Base-by-base conservation (phyloP, 2,113 vertebrate species). In the Gopherus evgoodei region DNA sequence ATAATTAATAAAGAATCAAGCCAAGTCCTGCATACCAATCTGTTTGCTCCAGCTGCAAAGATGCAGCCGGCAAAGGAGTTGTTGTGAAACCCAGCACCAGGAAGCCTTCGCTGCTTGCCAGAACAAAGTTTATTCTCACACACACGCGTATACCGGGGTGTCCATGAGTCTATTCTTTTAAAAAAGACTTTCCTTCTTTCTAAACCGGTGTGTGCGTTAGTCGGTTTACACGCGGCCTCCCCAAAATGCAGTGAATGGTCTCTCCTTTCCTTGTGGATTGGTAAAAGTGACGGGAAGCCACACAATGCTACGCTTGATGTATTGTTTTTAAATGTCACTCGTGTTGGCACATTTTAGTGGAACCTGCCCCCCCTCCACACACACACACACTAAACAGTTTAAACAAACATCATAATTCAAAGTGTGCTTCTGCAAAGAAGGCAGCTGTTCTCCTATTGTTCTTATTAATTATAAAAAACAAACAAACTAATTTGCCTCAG, bases 391-490 rank as follows among this genome's bases (percentile, higher is more conserved):
- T 19, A 78, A 80, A 78, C n/a, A 86, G 87, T 83, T 5, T 42
- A 22, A 86, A 52, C 62, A 13, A 65, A 75, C 52, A 42, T 56
- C 2, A 87, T 3, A 17, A 3, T 54, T 79, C 62, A 1, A 83
- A 75, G 81, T 4, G 27, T 17, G n/a, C 47, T 87, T 31, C 35
- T 47, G 91, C 65, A 1, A 79, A 8, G 54, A 80, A 3, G 11
- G 75, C 24, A 82, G 81, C 90, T 90, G 79, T 38, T 16, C 87
- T 89, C 69, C 90, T 1, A 44, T 96, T 91, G 87, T 95, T 93
- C 91, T 84, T 87, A 54, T 88, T 84, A 65, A 88, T 90, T 84
- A 65, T 80, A 62, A 62, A 90, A 90, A 82, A 75, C 52, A 82
- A 44, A 82, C 85, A 3, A 35, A 65, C 49, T 44, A 54, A 1